Evolutionary conservation across 2,888 invertebrate genomes (phyloP).

Genomic region (Serrognathus titanus): DNA sequence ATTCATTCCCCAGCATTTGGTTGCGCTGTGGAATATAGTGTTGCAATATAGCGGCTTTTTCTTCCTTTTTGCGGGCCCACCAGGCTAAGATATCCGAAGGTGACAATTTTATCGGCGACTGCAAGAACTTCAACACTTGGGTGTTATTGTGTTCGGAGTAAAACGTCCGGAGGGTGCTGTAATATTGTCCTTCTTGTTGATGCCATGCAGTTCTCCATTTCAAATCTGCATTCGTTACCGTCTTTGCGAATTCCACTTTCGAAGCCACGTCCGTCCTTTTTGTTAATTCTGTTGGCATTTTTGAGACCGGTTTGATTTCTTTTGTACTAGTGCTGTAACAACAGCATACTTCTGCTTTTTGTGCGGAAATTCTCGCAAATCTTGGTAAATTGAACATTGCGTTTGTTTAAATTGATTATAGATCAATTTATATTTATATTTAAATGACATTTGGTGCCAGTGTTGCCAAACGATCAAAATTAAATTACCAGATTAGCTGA

Average conservation of each 20-base stretch:
- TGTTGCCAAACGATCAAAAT: no score
- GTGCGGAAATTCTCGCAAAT: no score
- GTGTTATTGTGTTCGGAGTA: conserved; percentile 54
- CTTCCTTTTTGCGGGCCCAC: conserved; percentile 53
- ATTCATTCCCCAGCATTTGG: conserved; percentile 67
- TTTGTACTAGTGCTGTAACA: not conserved
- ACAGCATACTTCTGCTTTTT: not conserved
- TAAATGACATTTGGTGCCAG: no score
- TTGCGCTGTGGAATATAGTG: conserved; percentile 59
- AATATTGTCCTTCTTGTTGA: conserved; percentile 57
- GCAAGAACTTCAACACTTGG: conserved; percentile 48
- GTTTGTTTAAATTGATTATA: no score
- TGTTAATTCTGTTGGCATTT: conserved; percentile 17
- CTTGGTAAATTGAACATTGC: no score
- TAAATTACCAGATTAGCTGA: no score
- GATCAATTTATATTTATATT: no score
- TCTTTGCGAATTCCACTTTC: conserved; percentile 16
- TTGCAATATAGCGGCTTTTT: conserved; percentile 58
- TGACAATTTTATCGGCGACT: conserved; percentile 51
- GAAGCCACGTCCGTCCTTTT: conserved; percentile 15
- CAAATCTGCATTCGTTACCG: conserved; percentile 47
- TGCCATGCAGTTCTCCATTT: conserved; percentile 63
- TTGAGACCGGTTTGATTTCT: not conserved
- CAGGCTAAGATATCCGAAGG: conserved; percentile 54
- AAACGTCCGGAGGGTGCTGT: conserved; percentile 58